These are phyloP conservation scores for Salvator merianae DNA, from an alignment of 2,113 vertebrate genomes.

Conservation along the genomic window DNA sequence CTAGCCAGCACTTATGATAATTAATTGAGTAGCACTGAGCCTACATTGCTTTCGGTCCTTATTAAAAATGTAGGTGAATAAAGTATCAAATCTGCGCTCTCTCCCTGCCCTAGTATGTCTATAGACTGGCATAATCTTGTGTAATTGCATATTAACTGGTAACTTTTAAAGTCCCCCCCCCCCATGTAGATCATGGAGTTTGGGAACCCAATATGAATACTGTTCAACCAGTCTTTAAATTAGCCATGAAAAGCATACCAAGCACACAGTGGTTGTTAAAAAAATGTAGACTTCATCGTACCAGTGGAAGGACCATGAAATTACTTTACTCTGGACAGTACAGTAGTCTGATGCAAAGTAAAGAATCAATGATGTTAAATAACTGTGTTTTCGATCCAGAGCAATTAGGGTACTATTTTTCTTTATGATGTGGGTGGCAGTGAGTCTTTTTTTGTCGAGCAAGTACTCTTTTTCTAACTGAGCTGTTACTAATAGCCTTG, in stretches of 20 bases:
- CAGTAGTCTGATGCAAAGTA: conserved; percentile 60
- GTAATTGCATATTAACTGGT: background rate
- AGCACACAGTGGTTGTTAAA: conserved; percentile 20
- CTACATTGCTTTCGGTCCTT: conserved; percentile 32
- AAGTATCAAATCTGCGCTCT: background rate
- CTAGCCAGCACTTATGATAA: conserved; percentile 45
- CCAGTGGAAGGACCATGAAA: conserved; percentile 64
- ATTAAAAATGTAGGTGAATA: conserved; percentile 37
- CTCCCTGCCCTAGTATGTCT: background rate
- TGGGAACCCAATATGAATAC: background rate
- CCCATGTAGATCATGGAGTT: conserved; percentile 14
- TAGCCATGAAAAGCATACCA: conserved; percentile 45
- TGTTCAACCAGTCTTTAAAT: conserved; percentile 7
- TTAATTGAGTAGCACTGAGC: conserved; percentile 51
- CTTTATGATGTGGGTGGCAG: conserved; percentile 64
- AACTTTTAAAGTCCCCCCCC: conserved; percentile 37
- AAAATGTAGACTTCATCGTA: conserved; percentile 57
- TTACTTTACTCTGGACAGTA: conserved; percentile 56
- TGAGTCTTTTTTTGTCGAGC: conserved; percentile 61
- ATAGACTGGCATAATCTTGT: background rate
- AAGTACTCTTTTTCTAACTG: conserved; percentile 74
- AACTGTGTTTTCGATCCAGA: conserved; percentile 68
- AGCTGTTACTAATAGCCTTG: conserved; percentile 80
- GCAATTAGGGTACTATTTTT: conserved; percentile 74
- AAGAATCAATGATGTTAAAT: conserved; percentile 65